Percentiles rank a stretch among this genome's conserved stretches.
These are phyloP conservation scores for Cyanistes caeruleus DNA, from an alignment of 2,113 vertebrate genomes.

Conservation along the genomic window DNA sequence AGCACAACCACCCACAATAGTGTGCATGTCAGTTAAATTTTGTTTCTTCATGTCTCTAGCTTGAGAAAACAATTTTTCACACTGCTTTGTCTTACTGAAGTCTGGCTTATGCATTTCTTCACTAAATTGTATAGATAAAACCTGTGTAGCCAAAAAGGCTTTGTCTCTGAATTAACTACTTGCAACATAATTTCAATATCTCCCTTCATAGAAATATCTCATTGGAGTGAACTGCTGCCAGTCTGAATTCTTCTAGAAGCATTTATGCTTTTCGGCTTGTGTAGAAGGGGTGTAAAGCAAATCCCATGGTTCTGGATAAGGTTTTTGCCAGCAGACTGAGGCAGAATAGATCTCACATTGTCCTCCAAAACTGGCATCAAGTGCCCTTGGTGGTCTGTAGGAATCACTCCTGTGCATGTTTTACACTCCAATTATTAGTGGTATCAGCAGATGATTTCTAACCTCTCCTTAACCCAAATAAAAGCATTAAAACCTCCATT, in stretches of 20 bases:
- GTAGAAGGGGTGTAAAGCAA: background rate
- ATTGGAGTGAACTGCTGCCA: background rate
- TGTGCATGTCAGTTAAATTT: background rate
- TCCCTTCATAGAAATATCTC: background rate
- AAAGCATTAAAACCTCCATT: background rate
- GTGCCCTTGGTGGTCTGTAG: background rate
- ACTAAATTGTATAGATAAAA: background rate
- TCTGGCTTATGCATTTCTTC: background rate
- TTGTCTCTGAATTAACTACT: background rate
- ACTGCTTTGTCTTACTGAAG: background rate
- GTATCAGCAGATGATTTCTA: background rate
- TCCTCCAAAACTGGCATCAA: background rate
- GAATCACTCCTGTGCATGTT: background rate
- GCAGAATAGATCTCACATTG: background rate
- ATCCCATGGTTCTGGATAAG: background rate
- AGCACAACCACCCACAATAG: background rate
- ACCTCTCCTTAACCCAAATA: background rate
- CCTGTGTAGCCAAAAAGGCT: background rate
- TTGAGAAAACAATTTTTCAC: background rate
- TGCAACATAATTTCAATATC: background rate
- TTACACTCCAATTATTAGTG: background rate
- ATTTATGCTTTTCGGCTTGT: background rate
- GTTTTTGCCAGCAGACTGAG: background rate
- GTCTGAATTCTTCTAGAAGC: background rate
- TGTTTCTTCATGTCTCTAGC: background rate